Evolutionary conservation across 2,113 vertebrate genomes (phyloP).

Genomic region (Tetraodon nigroviridis): DNA sequence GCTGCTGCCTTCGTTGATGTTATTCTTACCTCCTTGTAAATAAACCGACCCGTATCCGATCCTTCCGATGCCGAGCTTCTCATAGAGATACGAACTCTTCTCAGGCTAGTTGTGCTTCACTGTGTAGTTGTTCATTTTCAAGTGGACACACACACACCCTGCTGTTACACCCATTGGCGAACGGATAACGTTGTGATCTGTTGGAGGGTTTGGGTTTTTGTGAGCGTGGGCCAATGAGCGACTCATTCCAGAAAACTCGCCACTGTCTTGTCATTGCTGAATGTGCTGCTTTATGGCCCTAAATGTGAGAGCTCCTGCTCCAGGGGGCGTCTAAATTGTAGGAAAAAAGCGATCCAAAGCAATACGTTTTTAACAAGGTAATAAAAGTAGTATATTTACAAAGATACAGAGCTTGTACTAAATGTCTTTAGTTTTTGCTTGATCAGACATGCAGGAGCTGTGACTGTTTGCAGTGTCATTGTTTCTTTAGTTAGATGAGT

Average conservation of each 20-base stretch:
- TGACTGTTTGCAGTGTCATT: constrained; percentile 17
- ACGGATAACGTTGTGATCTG: constrained; percentile 1
- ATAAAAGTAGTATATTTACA: constrained; percentile 39
- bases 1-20: constrained; percentile 42
- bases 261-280: constrained; percentile 41
- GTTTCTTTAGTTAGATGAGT: constrained; percentile 23
- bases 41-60: background rate
- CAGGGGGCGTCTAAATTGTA: background rate
- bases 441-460: too few relatives aligned
- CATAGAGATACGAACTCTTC: background rate
- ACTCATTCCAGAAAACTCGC: constrained; percentile 1
- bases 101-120: background rate
- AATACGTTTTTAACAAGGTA: constrained; percentile 60
- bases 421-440: constrained; percentile 5
- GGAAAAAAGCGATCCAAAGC: constrained; percentile 25
- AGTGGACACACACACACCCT: background rate
- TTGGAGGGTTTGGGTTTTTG: background rate
- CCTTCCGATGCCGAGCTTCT: background rate
- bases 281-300: constrained; percentile 24
- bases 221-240: too few relatives aligned
- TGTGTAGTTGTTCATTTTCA: background rate
- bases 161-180: constrained; percentile 4
- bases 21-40: constrained; percentile 13
- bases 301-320: background rate
- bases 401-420: constrained; percentile 14